Evolutionary conservation across 1,140 invertebrate genomes (phyloP), one percentile per base, ranked within the genome.

Genomic region (Pantala flavescens): DNA sequence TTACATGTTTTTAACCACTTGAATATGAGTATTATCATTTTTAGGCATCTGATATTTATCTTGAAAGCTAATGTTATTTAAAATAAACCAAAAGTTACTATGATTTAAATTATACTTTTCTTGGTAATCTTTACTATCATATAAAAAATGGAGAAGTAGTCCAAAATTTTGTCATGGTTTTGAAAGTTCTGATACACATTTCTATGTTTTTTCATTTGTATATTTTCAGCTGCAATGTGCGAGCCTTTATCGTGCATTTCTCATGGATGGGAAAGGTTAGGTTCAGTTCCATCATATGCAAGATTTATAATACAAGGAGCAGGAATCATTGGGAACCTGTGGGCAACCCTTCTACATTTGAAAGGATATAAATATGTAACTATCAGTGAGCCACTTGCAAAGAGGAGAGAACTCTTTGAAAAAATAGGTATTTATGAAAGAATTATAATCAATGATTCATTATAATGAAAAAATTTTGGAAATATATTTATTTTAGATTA

Each of bases 271-370:
- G 86, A 90, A 76, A 82, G 82, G 43, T 84, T 89, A 10, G 83
- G 84, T 74, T 87, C 87, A 0, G 82, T 90, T 19, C 77, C 83
- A 1, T 82, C 90, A 19, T 89, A 89, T 7, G 77, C 82, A 1
- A 86, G 84, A 71, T 86, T 91, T n/a, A 82, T 91, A 0, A 81
- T 91, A 0, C 84, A 86, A 2, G 90, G 90, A 1, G 88, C 89
- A 36, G 90, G 90, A 9, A 90, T 91, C 71, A 90, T 91, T 77
- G 90, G 90, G 78, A 87, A 90, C 75, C 80, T 91, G 0, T 91
- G 89, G 89, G 78, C 86, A 0, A 85, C 83, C 14, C 78, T 87
- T 0, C 81, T 91, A 1, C 89, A 91, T 79, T 81, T 88, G 0
- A 87, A 88, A 70, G 90, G 90, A 0, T 87, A 90, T 77, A 84